Evolutionary conservation across 2,797 vertebrate species (phyloP).

Genomic region (Halcyon leucocephala): DNA sequence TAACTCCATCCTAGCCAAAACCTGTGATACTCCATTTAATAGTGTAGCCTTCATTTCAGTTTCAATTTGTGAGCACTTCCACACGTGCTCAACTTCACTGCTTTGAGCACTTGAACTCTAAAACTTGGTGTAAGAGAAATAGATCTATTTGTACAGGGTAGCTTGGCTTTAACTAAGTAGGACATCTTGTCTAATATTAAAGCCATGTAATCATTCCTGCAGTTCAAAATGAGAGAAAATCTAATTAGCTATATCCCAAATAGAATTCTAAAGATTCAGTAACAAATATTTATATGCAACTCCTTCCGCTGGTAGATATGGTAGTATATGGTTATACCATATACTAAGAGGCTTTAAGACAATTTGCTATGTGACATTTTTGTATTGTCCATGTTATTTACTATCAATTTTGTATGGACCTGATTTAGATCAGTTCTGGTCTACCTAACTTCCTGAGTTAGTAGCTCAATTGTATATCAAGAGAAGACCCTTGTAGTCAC

Average conservation of each 20-base stretch:
- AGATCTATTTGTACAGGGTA: background rate
- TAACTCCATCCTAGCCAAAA: no score
- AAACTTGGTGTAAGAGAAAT: background rate
- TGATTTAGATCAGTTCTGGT: conserved; percentile 35
- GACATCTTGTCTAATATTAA: background rate
- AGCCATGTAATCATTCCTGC: background rate
- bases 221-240: background rate
- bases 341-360: background rate
- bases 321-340: background rate
- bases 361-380: background rate
- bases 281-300: background rate
- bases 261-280: background rate
- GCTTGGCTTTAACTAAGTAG: background rate
- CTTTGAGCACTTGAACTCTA: background rate
- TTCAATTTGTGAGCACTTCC: background rate
- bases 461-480: conserved; percentile 12
- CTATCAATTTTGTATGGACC: background rate
- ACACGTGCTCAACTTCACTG: background rate
- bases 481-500: background rate
- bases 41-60: background rate
- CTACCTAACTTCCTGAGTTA: conserved; percentile 4
- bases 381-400: background rate
- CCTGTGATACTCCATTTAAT: background rate
- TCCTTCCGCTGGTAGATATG: background rate
- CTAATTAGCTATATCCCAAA: background rate